phyloP scores from a whole-genome alignment of 2,797 vertebrate genomes.

The Serranus cabrilla region DNA sequence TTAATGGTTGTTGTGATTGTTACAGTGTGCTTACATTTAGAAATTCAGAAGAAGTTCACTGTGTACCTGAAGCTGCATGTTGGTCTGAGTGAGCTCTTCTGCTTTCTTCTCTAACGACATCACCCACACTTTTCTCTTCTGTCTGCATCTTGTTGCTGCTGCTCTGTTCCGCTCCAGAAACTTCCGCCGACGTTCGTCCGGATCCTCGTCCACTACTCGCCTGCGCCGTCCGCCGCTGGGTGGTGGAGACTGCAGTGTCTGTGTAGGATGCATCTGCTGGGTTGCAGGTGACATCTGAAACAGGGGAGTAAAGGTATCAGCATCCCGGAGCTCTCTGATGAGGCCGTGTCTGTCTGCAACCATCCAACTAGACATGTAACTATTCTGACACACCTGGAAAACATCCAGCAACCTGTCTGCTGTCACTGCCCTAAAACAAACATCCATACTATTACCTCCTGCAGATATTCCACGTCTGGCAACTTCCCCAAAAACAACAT shows the following conservation, averaged over 20 bases:
- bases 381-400: conserved; percentile 62
- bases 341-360: conserved; percentile 26
- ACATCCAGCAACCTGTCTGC: conserved; percentile 67
- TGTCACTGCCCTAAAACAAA: conserved; percentile 66
- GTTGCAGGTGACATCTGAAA: conserved; percentile 95
- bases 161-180: conserved; percentile 99
- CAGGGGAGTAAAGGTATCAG: not conserved
- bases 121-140: conserved; percentile 99
- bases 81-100: conserved; percentile 99
- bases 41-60: not conserved
- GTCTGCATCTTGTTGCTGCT: conserved; percentile 96
- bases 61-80: conserved; percentile 99
- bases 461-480: conserved; percentile 72
- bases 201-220: conserved; percentile 97
- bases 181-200: conserved; percentile 96
- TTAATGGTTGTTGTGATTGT: not conserved
- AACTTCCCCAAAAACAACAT: conserved; percentile 84
- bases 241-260: conserved; percentile 94
- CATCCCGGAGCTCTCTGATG: conserved; percentile 16
- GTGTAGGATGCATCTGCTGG: conserved; percentile 98
- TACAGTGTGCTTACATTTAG: not conserved
- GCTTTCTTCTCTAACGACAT: conserved; percentile 99
- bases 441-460: conserved; percentile 74
- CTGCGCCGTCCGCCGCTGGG: conserved; percentile 94
- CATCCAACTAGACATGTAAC: conserved; percentile 44